phyloP scores from a whole-genome alignment of 2,113 vertebrate genomes.

The Tor tambroides region DNA sequence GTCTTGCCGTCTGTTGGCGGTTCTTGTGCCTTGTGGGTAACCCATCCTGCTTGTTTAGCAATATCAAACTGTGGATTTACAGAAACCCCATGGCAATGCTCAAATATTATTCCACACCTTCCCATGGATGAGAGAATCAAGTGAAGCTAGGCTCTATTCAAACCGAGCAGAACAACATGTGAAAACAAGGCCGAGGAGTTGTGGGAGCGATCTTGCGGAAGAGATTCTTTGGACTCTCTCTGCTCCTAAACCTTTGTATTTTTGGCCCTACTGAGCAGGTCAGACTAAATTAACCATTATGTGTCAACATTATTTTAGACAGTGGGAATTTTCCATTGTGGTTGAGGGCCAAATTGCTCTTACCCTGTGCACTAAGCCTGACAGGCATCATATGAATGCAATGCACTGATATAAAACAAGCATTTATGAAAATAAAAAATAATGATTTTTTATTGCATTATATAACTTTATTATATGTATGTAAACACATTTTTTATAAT shows the following conservation, averaged over 20 bases:
- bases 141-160: not conserved
- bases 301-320: constrained; percentile 14
- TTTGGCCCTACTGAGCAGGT: constrained; percentile 16
- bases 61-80: constrained; percentile 33
- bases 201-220: not conserved
- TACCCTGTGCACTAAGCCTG: not conserved
- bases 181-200: not conserved
- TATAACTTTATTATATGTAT: no score
- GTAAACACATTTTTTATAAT: not conserved
- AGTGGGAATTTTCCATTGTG: constrained; percentile 19
- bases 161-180: not conserved
- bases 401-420: no score
- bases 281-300: not conserved
- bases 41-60: constrained; percentile 36
- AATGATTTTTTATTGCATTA: no score
- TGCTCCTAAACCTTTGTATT: not conserved
- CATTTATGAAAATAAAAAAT: no score
- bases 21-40: constrained; percentile 23
- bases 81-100: constrained; percentile 8
- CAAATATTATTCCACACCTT: constrained; percentile 10
- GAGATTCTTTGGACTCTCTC: constrained; percentile 3
- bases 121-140: not conserved
- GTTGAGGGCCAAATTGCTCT: not conserved
- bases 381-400: no score
- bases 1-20: constrained; percentile 31